phyloP scores from a whole-genome alignment of 2,113 vertebrate genomes.

The Cinclus mexicanus region DNA sequence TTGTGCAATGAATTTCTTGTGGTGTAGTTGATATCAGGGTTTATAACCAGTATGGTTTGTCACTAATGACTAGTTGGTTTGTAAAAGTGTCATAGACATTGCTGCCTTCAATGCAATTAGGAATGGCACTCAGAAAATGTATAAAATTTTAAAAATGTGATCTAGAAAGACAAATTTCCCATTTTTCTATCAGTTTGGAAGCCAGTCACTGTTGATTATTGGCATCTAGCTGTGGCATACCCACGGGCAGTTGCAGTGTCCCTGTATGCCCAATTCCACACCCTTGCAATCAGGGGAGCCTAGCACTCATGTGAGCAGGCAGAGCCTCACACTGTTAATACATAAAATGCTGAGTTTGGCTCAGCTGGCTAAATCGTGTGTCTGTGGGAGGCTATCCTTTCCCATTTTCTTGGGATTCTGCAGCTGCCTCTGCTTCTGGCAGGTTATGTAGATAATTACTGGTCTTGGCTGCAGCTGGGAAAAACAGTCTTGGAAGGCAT shows the following conservation, averaged over 20 bases:
- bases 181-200: background rate
- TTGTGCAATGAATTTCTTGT: background rate
- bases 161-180: background rate
- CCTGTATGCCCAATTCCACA: rapidly evolving
- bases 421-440: background rate
- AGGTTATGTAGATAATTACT: background rate
- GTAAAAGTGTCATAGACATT: background rate
- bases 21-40: background rate
- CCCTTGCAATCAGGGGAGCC: background rate
- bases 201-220: background rate
- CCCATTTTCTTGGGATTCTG: background rate
- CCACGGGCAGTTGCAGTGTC: rapidly evolving
- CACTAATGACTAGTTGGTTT: background rate
- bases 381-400: conserved; percentile 2
- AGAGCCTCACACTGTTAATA: background rate
- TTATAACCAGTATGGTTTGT: background rate
- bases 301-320: background rate
- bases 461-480: background rate
- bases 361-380: background rate
- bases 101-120: background rate
- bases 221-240: background rate
- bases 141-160: background rate
- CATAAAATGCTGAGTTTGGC: background rate
- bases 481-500: background rate
- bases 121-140: background rate